Conservation (phyloP, 2,797 vertebrate genomes). For the Mus minutoides region DNA sequence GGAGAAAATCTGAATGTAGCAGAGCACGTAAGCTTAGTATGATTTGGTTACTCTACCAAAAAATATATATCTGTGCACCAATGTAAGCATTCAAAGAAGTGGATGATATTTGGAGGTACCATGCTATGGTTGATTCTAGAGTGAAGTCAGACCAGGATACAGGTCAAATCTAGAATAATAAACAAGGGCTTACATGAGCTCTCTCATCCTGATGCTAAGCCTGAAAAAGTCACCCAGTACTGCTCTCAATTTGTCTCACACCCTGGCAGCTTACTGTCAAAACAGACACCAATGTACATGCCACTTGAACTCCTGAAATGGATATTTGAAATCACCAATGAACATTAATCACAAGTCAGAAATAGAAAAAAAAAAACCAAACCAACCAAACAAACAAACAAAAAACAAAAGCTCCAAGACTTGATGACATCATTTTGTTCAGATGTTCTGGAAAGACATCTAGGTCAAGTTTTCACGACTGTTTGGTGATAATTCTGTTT, state of each 20-base stretch:
- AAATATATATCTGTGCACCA: not conserved
- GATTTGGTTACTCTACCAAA: not conserved
- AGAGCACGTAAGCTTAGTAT: conserved; percentile 19
- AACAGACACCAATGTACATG: conserved; percentile 27
- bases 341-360: not conserved
- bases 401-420: not conserved
- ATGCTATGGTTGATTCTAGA: not conserved
- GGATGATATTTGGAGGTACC: not conserved
- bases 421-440: conserved; percentile 26
- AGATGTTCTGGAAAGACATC: not conserved
- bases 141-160: not conserved
- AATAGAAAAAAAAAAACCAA: not conserved
- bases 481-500: conserved; percentile 33
- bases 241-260: conserved; percentile 20
- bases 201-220: not conserved
- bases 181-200: not conserved
- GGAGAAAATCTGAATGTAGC: not conserved
- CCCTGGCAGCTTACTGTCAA: conserved; percentile 22
- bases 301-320: not conserved
- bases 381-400: not conserved
- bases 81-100: not conserved
- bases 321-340: conserved; percentile 17
- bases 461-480: conserved; percentile 38
- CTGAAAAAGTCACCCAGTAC: not conserved
- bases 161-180: not conserved